Conservation (phyloP, 2,113 vertebrate genomes). For the Labrus mixtus region DNA sequence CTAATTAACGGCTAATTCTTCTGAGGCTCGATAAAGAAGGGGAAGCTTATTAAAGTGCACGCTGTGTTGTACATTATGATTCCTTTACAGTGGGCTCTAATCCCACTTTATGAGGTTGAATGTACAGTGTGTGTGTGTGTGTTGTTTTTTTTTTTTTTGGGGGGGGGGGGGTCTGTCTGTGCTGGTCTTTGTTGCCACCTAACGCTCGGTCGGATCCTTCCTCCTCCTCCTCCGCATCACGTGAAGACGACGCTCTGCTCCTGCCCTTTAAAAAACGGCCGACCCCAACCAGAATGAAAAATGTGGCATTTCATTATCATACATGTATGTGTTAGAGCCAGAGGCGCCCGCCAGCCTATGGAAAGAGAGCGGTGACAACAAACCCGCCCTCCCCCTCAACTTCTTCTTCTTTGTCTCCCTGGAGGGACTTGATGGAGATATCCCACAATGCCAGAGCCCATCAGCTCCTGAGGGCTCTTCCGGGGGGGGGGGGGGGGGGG, state of each 20-base stretch:
- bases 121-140: background rate
- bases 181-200: constrained; percentile 75
- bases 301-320: constrained; percentile 78
- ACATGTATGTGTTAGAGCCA: constrained; percentile 66
- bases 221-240: constrained; percentile 1
- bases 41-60: constrained; percentile 70
- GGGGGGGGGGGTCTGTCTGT: background rate
- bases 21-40: constrained; percentile 78
- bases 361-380: constrained; percentile 41
- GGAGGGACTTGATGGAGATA: constrained; percentile 79
- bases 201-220: constrained; percentile 48
- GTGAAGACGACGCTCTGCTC: constrained; percentile 14
- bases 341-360: constrained; percentile 51
- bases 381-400: background rate
- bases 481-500: constrained; percentile 67
- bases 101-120: constrained; percentile 69
- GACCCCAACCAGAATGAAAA: constrained; percentile 60
- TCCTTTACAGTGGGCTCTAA: constrained; percentile 76
- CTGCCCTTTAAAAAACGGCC: constrained; percentile 60
- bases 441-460: constrained; percentile 80
- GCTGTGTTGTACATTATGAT: constrained; percentile 63
- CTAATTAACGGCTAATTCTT: constrained; percentile 81
- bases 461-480: constrained; percentile 78
- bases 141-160: background rate
- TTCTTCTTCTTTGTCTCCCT: constrained; percentile 54